Evolutionary conservation across 2,797 vertebrate species (phyloP), one percentile per base, ranked within the genome.

Genomic region (Chloroceryle inda): DNA sequence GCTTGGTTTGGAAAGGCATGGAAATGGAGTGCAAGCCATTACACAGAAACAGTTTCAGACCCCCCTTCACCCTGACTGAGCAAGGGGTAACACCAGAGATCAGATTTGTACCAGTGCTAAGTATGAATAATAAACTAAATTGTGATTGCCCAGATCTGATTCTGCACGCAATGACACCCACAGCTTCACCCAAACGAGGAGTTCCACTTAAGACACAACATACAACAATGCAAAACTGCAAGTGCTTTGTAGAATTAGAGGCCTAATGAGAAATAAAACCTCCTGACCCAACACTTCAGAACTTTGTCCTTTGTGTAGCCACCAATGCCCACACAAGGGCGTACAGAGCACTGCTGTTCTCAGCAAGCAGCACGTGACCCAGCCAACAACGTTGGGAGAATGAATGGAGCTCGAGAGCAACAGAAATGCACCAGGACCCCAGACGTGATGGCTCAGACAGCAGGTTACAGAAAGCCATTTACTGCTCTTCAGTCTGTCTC

Each of bases 311-410:
- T 53, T 2, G 2, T 50, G 44, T 33, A 64, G 79, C 49, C 87
- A 33, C 77, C 67, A 52, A 42, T 12, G 33, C 42, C 63, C 40
- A 31, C 0, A 1, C 0, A 88, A 84, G 0, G 1, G 55, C 4
- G 1, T 15, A 29, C 42, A 68, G 62, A 66, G 40, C 45, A 37
- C 2, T 2, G 52, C 78, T 42, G 4, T 6, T 92, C 62, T 71
- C 71, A 52, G 31, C 14, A 4, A 8, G 37, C 6, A 47, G 5
- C 63, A 40, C 0, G 0, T 19, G 42, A 63, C 20, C 10, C 0
- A 0, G 35, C 44, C 0, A 0, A 50, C 0, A 0, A 31, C 55
- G 62, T 47, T 3, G 16, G 33, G 26, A n/a, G 31, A 71, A 42
- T 3, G 18, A 21, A 27, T 1, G 45, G 21, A 62, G 53, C 64